These are phyloP conservation scores for Brachionus koreanus DNA, from an alignment of 1,140 invertebrate species.

Conservation along the genomic window DNA sequence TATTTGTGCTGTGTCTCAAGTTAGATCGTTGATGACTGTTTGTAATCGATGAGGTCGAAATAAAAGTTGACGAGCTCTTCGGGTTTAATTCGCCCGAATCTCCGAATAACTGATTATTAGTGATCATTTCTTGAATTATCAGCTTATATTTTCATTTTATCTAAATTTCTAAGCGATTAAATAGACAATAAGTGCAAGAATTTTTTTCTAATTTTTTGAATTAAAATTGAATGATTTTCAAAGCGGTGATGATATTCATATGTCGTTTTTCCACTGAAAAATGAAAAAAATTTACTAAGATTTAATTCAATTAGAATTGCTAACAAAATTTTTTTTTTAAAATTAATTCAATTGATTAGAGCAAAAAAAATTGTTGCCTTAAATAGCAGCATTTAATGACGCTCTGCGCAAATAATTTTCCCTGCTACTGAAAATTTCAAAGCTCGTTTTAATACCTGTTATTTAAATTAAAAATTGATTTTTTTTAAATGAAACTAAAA, in stretches of 20 bases:
- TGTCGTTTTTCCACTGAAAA: background rate
- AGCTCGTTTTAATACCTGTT: background rate
- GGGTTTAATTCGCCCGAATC: background rate
- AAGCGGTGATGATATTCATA: background rate
- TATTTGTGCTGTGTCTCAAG: background rate
- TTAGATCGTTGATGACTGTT: background rate
- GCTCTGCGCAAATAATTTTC: background rate
- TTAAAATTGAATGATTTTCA: background rate
- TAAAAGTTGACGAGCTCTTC: constrained; percentile 14
- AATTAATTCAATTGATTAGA: background rate
- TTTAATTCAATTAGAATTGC: background rate
- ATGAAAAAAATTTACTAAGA: background rate
- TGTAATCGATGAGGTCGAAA: background rate
- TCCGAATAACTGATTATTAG: constrained; percentile 6
- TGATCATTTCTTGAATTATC: background rate
- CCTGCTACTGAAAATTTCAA: background rate
- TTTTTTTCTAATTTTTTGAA: background rate
- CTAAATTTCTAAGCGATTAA: background rate
- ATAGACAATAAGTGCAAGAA: background rate
- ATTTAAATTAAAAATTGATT: too few species aligned
- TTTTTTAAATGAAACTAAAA: too few species aligned
- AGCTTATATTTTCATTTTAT: background rate
- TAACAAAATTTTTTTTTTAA: background rate
- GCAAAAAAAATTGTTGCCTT: background rate
- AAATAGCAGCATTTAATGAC: background rate